A percentile compares a stretch with the other conserved stretches of the same genome.
Conservation (phyloP, 2,797 vertebrate genomes). For the Enteromius radiatus region DNA sequence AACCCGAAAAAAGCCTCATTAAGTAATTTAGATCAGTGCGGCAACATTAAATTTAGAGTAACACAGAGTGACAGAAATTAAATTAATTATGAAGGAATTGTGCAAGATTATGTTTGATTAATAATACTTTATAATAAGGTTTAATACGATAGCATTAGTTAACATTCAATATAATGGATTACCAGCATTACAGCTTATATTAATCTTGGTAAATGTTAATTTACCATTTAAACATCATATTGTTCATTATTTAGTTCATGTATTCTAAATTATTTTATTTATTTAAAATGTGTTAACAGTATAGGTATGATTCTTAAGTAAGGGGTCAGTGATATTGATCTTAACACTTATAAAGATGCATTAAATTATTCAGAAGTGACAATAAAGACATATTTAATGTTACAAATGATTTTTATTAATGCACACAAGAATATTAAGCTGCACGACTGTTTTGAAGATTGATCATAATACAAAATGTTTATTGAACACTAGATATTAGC, state of each 20-base stretch:
- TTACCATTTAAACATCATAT: not conserved
- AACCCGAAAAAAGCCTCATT: conserved; percentile 5
- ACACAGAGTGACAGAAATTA: not conserved
- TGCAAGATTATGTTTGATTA: not conserved
- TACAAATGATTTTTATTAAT: not conserved
- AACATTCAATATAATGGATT: not conserved
- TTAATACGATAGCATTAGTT: not conserved
- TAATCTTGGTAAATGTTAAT: not conserved
- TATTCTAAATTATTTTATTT: not conserved
- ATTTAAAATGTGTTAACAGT: not conserved
- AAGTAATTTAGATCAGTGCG: not conserved
- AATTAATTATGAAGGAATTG: not conserved
- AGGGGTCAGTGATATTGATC: not conserved
- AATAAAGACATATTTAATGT: not conserved
- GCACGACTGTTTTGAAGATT: not conserved
- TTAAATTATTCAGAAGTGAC: not conserved
- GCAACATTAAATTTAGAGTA: not conserved
- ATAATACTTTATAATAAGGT: not conserved
- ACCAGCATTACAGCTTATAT: not conserved
- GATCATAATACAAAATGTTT: not conserved
- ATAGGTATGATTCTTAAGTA: not conserved
- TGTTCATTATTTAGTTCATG: not conserved
- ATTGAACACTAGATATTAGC: not conserved
- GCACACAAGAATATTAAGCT: not conserved
- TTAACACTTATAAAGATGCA: not conserved